phyloP scores from a whole-genome alignment of 2,113 vertebrate species.

The Trinectes maculatus region DNA sequence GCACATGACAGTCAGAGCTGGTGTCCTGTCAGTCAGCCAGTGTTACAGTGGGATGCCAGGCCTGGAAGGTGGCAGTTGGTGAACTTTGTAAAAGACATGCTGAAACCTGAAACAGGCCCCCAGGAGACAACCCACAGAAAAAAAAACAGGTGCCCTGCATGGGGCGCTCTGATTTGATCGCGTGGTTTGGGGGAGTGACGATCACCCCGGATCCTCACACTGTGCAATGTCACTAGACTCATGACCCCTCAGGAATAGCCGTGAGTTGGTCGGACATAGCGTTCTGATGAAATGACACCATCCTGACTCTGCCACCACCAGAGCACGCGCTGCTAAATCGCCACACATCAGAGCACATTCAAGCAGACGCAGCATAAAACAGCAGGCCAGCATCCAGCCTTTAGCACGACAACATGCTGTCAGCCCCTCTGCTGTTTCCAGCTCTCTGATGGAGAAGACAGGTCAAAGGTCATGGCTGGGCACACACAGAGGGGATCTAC shows the following conservation, averaged over 20 bases:
- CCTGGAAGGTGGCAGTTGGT: conserved; percentile 60
- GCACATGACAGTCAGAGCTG: conserved; percentile 64
- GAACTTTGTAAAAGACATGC: conserved; percentile 58
- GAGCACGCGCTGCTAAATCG: neutral
- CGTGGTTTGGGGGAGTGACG: conserved; percentile 34
- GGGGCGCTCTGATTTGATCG: conserved; percentile 30
- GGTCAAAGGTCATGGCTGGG: conserved; percentile 53
- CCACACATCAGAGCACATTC: neutral
- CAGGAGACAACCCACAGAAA: conserved; percentile 32
- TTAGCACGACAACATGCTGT: neutral
- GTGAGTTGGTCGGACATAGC: conserved; percentile 34
- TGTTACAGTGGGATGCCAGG: conserved; percentile 49
- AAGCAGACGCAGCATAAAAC: conserved; percentile 26
- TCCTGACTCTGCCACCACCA: conserved; percentile 14
- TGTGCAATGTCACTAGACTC: conserved; percentile 42
- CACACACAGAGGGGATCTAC: conserved; percentile 53
- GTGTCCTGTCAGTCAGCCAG: conserved; percentile 59
- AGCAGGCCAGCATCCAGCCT: neutral
- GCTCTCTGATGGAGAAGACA: conserved; percentile 42
- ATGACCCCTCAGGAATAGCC: conserved; percentile 39
- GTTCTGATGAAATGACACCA: conserved; percentile 42
- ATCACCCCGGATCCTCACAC: conserved; percentile 40
- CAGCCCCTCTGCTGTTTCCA: conserved; percentile 35
- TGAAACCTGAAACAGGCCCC: conserved; percentile 66
- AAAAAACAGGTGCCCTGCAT: conserved; percentile 65